Evolutionary conservation across 1,140 invertebrate genomes (phyloP), one percentile per base, ranked within the genome.

Genomic region (Prorops nasuta): DNA sequence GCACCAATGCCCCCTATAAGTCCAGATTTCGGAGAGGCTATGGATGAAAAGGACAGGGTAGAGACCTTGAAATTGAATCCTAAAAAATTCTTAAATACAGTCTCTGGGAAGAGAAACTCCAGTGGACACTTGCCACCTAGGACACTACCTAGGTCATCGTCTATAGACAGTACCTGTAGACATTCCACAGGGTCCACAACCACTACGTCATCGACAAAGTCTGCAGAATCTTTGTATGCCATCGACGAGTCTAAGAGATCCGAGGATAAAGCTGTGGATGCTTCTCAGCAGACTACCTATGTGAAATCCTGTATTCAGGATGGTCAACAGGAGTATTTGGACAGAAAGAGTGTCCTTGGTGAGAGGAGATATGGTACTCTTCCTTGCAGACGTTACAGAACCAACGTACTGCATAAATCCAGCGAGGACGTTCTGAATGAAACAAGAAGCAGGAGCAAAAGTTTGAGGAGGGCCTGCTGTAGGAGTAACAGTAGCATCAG

Each of bases 1-100:
- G 69, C 56, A 1, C 72, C 73, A 3, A 74, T 76, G 72, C 66
- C 57, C 0, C 73, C 71, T 0, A 76, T 74, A 16, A 60, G 60
- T 0, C 47, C 54, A 2, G 59, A 71, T 18, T 59, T 65, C 1
- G 55, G 35, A 2, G 44, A 51, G 6, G 35, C n/a, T 6, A n/a
- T 36, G 6, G 46, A 39, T 9, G 47, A 56, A 16, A 45, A 15
- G 3, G 37, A 43, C 0, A 50, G 38, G 1, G 8, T 12, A 1
- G 35, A 35, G 2, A 21, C 19, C 24, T 28, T 28, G 24, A 28
- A 4, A 4, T 14, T 39, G 31, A 49, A 49, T 7, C 31, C 31
- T 3, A n/a, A n/a, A n/a, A n/a, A n/a, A n/a, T n/a, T n/a, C n/a
- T n/a, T n/a, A n/a, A n/a, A n/a, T n/a, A n/a, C n/a, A n/a, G 22